These are phyloP conservation scores for Alligator sinensis DNA, from an alignment of 2,113 vertebrate genomes.

Conservation along the genomic window DNA sequence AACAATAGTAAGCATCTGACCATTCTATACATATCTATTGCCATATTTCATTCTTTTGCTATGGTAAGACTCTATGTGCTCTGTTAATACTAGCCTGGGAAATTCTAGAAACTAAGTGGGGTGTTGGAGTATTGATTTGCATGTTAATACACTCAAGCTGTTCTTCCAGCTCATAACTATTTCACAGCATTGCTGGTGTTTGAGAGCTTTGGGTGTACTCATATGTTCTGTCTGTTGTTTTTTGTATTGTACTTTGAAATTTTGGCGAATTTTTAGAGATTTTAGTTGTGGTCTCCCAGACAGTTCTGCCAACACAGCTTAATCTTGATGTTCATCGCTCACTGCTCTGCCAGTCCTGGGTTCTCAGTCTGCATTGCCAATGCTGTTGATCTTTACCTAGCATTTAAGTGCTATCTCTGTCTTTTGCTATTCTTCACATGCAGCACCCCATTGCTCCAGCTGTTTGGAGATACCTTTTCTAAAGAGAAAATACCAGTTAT, in stretches of 20 bases:
- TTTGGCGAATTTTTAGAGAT: background rate
- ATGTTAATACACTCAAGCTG: background rate
- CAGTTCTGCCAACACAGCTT: background rate
- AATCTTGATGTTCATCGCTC: background rate
- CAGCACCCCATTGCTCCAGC: no score
- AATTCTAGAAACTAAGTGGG: background rate
- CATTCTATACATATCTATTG: background rate
- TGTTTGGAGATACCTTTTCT: background rate
- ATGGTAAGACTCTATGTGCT: rapidly evolving
- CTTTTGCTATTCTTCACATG: background rate
- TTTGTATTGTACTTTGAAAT: background rate
- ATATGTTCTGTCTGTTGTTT: background rate
- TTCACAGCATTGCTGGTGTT: background rate
- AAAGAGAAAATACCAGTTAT: background rate
- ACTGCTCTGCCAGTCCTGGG: rapidly evolving
- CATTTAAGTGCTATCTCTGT: background rate
- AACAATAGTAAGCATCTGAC: rapidly evolving
- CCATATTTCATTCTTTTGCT: background rate
- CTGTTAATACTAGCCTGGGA: background rate
- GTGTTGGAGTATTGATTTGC: rapidly evolving
- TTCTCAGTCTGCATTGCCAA: background rate
- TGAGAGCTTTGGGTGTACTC: background rate
- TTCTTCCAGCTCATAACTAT: background rate
- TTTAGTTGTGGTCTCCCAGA: background rate
- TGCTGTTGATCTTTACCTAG: background rate